A percentile compares a stretch with the other conserved stretches of the same genome.
phyloP scores from a whole-genome alignment of 2,888 invertebrate genomes.

The Morpho deidamia region DNA sequence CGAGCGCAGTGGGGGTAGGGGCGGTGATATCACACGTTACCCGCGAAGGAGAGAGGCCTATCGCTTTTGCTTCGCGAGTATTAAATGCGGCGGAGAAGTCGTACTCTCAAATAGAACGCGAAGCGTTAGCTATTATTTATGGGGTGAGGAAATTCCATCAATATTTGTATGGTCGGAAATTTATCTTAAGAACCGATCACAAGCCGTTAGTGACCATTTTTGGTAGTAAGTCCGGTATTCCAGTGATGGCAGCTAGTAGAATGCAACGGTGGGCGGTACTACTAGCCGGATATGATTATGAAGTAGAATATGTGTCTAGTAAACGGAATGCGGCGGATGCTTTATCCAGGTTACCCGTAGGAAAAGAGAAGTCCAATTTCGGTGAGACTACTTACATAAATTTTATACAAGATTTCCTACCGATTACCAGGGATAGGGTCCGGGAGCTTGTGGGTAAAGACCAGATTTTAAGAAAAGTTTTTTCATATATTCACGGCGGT shows the following conservation, averaged over 20 bases:
- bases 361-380: background rate
- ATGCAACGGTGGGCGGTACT: conserved; percentile 35
- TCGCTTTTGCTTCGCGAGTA: conserved; percentile 28
- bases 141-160: conserved; percentile 26
- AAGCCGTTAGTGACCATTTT: conserved; percentile 45
- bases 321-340: conserved; percentile 25
- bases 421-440: background rate
- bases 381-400: conserved; percentile 1
- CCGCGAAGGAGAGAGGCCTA: conserved; percentile 11
- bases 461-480: background rate
- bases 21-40: background rate
- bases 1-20: conserved; percentile 24
- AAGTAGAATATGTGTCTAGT: conserved; percentile 21
- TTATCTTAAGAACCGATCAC: conserved; percentile 42
- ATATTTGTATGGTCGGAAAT: conserved; percentile 22
- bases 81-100: conserved; percentile 25
- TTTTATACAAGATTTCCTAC: conserved; percentile 10
- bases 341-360: conserved; percentile 22
- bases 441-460: conserved; percentile 3
- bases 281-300: conserved; percentile 37
- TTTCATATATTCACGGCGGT: background rate
- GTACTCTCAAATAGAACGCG: conserved; percentile 30
- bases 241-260: conserved; percentile 32
- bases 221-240: conserved; percentile 21
- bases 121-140: conserved; percentile 27